A percentile compares a stretch with the other conserved stretches of the same genome.
These are phyloP conservation scores for Miniopterus natalensis DNA, from an alignment of 2,113 vertebrate genomes.

Conservation along the genomic window DNA sequence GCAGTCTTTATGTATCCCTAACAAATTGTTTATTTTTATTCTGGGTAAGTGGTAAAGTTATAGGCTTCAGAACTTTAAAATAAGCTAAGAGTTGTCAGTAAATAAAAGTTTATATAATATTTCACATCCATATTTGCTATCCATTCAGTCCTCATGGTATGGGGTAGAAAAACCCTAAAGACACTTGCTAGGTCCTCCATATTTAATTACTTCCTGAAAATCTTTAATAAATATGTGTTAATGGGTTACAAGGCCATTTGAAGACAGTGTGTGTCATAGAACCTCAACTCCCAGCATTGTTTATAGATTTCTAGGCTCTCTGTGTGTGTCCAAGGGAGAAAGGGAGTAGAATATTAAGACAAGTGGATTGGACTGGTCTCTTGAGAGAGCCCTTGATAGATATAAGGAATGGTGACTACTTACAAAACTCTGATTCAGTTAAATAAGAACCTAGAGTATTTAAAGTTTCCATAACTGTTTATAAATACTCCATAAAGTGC, in stretches of 20 bases:
- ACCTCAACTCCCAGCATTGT: neutral
- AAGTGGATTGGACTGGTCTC: neutral
- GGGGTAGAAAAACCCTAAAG: neutral
- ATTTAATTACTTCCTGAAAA: conserved; percentile 20
- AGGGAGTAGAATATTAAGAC: neutral
- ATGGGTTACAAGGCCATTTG: conserved; percentile 8
- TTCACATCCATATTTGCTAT: neutral
- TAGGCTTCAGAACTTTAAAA: conserved; percentile 41
- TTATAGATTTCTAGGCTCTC: neutral
- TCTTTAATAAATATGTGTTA: neutral
- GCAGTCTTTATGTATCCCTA: neutral
- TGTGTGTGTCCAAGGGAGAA: neutral
- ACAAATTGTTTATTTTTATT: neutral
- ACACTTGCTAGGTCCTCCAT: neutral
- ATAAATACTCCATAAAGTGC: neutral
- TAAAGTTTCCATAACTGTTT: neutral
- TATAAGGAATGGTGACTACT: neutral
- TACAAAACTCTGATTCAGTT: neutral
- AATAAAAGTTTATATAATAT: neutral
- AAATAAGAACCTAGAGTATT: neutral
- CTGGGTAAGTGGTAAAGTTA: neutral
- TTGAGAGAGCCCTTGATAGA: neutral
- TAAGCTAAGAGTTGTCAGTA: neutral
- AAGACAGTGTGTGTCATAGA: neutral
- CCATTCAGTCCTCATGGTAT: neutral